These are phyloP conservation scores for Sebastes kiyomatsui DNA, from an alignment of 2,797 vertebrate genomes.

Conservation along the genomic window DNA sequence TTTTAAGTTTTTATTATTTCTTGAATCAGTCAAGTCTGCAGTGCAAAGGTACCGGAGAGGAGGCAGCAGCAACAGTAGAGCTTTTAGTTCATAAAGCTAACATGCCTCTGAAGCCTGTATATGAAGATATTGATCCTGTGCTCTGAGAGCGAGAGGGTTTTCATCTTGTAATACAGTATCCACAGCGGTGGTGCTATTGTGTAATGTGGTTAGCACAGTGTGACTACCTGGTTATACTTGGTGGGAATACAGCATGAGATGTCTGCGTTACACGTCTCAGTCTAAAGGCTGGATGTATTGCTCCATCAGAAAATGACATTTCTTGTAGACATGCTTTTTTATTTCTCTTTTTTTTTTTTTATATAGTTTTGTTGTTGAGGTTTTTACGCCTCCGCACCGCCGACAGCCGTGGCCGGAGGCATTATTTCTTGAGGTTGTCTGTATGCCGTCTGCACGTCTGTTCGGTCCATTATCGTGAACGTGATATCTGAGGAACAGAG, in stretches of 20 bases:
- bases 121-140: slow-evolving; percentile 69
- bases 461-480: too few relatives aligned
- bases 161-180: slow-evolving; percentile 47
- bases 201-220: slow-evolving; percentile 55
- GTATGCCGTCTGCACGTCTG: too few relatives aligned
- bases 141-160: slow-evolving; percentile 55
- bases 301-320: not conserved
- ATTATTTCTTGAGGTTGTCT: too few relatives aligned
- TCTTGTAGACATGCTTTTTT: not conserved
- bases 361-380: too few relatives aligned
- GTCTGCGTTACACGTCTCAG: not conserved
- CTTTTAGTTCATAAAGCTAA: slow-evolving; percentile 76
- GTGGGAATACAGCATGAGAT: slow-evolving; percentile 7
- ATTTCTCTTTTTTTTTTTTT: not conserved
- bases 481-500: too few relatives aligned
- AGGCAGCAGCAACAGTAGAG: slow-evolving; percentile 58
- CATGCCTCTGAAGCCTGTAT: slow-evolving; percentile 64
- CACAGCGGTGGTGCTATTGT: slow-evolving; percentile 44
- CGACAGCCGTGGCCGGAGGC: too few relatives aligned
- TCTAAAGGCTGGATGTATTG: not conserved
- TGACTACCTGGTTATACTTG: slow-evolving; percentile 39
- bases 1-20: slow-evolving; percentile 78
- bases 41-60: slow-evolving; percentile 51
- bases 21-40: slow-evolving; percentile 71
- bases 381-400: too few relatives aligned